These are phyloP conservation scores for Dynastes grantii DNA, from an alignment of 2,888 invertebrate species.

Conservation along the genomic window DNA sequence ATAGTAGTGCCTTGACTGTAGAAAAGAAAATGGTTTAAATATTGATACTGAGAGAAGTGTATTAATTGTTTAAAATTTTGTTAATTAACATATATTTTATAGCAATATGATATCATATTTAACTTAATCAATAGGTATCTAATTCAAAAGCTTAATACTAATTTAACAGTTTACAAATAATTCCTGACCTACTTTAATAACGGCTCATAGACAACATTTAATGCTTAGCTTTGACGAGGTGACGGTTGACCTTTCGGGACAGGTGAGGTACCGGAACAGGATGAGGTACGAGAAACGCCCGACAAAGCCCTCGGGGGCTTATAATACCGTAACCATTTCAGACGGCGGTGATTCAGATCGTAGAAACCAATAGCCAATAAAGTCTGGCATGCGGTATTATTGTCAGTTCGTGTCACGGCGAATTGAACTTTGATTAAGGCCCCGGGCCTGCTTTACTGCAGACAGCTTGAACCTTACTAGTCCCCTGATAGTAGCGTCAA, in stretches of 20 bases:
- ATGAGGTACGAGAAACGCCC: constrained; percentile 24
- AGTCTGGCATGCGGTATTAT: constrained; percentile 64
- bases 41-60: no score
- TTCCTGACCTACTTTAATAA: constrained; percentile 5
- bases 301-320: constrained; percentile 47
- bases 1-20: no score
- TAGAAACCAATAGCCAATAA: constrained; percentile 64
- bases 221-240: constrained; percentile 39
- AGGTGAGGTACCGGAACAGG: constrained; percentile 40
- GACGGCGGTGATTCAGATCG: constrained; percentile 50
- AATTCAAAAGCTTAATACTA: constrained; percentile 23
- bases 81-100: no score
- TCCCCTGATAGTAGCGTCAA: constrained; percentile 63
- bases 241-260: constrained; percentile 48
- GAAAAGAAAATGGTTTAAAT: no score
- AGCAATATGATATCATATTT: no score
- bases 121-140: not conserved
- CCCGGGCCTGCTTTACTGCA: constrained; percentile 59
- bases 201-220: constrained; percentile 41
- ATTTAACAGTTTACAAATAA: constrained; percentile 29
- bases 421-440: constrained; percentile 68
- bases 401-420: constrained; percentile 66
- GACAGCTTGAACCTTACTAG: constrained; percentile 62
- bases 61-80: no score
- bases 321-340: constrained; percentile 51